phyloP scores from a whole-genome alignment of 2,888 invertebrate genomes.

The Brachypalpus laphriformis region DNA sequence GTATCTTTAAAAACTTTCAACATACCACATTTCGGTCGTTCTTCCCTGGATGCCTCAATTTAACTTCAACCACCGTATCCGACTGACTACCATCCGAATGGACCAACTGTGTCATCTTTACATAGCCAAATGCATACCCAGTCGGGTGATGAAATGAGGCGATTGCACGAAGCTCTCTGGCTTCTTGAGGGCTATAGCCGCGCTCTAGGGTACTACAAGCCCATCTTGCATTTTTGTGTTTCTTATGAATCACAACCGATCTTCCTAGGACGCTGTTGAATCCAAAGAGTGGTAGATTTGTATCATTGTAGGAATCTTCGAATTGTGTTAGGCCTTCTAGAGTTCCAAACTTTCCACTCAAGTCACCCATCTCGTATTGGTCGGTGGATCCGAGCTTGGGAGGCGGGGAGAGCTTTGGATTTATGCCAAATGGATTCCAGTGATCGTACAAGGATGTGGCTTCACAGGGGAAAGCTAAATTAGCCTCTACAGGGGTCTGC shows the following conservation, averaged over 20 bases:
- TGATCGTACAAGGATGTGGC: conserved; percentile 91
- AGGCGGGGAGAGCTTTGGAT: conserved; percentile 85
- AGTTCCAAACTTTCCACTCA: conserved; percentile 93
- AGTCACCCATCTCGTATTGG: conserved; percentile 93
- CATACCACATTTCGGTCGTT: conserved; percentile 91
- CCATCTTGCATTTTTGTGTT: conserved; percentile 87
- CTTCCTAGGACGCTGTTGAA: conserved; percentile 91
- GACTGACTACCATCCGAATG: conserved; percentile 93
- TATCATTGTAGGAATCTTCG: conserved; percentile 88
- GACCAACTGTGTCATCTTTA: conserved; percentile 94
- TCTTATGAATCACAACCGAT: conserved; percentile 93
- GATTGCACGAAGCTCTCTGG: conserved; percentile 92
- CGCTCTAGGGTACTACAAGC: conserved; percentile 93
- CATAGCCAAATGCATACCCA: conserved; percentile 92
- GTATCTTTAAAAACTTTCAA: conserved; percentile 10
- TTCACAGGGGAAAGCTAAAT: conserved; percentile 94
- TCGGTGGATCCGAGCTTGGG: conserved; percentile 89
- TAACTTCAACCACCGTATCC: conserved; percentile 95
- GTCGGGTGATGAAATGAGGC: conserved; percentile 95
- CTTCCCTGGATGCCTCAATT: conserved; percentile 93
- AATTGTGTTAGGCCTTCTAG: conserved; percentile 87
- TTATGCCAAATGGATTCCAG: conserved; percentile 92
- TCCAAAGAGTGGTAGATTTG: conserved; percentile 91
- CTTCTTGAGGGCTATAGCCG: conserved; percentile 94
- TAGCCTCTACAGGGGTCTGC: conserved; percentile 91